Base-by-base conservation (phyloP, 2,888 invertebrate genomes). In the Cataglyphis albicans region DNA sequence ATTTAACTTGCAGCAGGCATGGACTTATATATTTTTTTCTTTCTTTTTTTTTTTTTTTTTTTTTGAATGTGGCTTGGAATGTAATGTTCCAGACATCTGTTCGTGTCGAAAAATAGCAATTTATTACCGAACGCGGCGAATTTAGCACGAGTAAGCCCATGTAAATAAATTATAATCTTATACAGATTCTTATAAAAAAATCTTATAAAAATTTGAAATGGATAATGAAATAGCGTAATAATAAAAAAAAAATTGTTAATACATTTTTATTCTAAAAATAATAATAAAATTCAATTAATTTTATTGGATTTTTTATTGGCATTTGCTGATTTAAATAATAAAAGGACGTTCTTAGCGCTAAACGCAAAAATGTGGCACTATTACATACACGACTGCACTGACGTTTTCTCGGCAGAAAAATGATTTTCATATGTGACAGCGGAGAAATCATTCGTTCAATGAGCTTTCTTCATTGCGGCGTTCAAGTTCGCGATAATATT, bases 1-100 rank as follows among this genome's bases (percentile, higher is more conserved):
- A 64, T 63, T 75, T 75, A 75, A 74, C 55, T 68, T n/a, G 70
- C 70, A 15, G n/a, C 6, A 35, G 9, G n/a, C 44, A 52, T n/a
- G 25, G n/a, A 21, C 18, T 73, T 74, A 0, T 64, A 32, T 65
- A n/a, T 38, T 12, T 6, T 29, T 12, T 1, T 9, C 12, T 15
- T 48, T 35, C 25, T 15, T 70, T 32, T 61, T 65, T 67, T 44
- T 61, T 65, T 67, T 44, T 65, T n/a, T 63, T 35, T 52, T 55
- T 29, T 29, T 29, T 29, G 0, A 18, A 29, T 35, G 65, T n/a
- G 3, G 15, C 41, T 72, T 61, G 29, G 29, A 52, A 55, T 1
- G 25, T 38, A 68, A n/a, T 29, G 55, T 76, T 70, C 10, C 25
- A 18, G n/a, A 29, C 18, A 38, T 29, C 38, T 18, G 38, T 2